Percentiles rank a stretch among this genome's conserved stretches.
phyloP scores from a whole-genome alignment of 2,888 invertebrate species.

The Amblyjoppa proteus region DNA sequence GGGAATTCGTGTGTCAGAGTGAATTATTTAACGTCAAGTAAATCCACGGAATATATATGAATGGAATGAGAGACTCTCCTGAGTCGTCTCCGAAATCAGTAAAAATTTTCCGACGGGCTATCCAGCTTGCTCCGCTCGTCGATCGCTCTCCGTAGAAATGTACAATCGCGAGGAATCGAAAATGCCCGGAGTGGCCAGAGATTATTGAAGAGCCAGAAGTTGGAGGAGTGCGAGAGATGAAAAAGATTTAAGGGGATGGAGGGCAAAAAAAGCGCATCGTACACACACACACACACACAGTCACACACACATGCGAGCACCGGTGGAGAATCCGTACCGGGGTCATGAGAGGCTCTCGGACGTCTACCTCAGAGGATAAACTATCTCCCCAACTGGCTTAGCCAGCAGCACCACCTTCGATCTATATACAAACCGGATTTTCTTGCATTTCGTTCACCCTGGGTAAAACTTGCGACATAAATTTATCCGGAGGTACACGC shows the following conservation, averaged over 20 bases:
- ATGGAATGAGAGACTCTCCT: not conserved
- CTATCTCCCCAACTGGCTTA: constrained; percentile 70
- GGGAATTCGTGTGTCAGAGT: constrained; percentile 18
- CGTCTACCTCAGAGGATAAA: constrained; percentile 69
- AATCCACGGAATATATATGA: not conserved
- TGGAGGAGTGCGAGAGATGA: constrained; percentile 4
- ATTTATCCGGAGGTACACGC: constrained; percentile 70
- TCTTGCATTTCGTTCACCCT: constrained; percentile 71
- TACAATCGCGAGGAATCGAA: not conserved
- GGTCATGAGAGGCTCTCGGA: constrained; percentile 40
- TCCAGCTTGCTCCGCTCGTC: not conserved
- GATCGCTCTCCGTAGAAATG: not conserved
- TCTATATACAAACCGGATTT: constrained; percentile 77
- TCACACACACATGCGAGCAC: not conserved
- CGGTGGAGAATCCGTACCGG: constrained; percentile 23
- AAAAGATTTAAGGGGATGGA: not conserved
- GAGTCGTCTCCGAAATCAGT: not conserved
- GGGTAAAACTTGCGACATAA: constrained; percentile 77
- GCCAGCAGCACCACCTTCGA: constrained; percentile 44
- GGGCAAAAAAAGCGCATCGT: constrained; percentile 28
- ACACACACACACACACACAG: not conserved
- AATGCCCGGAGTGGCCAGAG: not conserved
- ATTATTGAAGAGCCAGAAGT: constrained; percentile 11
- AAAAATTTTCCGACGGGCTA: not conserved
- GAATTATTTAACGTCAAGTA: constrained; percentile 43